phyloP scores from a whole-genome alignment of 2,113 vertebrate species.

The Phaetusa simplex region DNA sequence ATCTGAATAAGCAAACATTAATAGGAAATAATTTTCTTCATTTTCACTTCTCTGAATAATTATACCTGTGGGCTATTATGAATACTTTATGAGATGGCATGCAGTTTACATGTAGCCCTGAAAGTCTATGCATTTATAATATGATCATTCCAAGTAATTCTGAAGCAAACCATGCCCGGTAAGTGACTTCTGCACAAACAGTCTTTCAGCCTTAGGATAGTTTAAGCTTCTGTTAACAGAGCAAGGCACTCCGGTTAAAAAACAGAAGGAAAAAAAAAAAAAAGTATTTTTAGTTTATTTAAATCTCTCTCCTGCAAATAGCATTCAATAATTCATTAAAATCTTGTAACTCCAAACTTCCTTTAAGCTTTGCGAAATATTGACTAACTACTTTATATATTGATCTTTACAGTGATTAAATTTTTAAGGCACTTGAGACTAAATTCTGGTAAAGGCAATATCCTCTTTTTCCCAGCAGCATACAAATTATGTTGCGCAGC shows the following conservation, averaged over 20 bases:
- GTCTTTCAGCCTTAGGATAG: constrained; percentile 53
- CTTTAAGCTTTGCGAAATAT: constrained; percentile 57
- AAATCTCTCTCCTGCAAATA: constrained; percentile 58
- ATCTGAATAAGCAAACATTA: constrained; percentile 90
- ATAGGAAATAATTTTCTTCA: constrained; percentile 92
- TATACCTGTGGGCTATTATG: constrained; percentile 87
- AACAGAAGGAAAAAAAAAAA: neutral
- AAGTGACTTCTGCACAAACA: constrained; percentile 88
- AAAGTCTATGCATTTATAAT: constrained; percentile 87
- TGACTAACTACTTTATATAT: constrained; percentile 58
- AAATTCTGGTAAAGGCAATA: constrained; percentile 22
- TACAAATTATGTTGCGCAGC: neutral
- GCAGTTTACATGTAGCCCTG: constrained; percentile 86
- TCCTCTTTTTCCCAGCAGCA: neutral
- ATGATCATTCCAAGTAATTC: constrained; percentile 82
- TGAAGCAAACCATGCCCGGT: constrained; percentile 78
- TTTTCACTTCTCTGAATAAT: constrained; percentile 91
- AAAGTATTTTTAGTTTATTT: constrained; percentile 56
- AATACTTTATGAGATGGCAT: constrained; percentile 91
- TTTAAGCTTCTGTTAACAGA: neutral
- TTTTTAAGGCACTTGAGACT: constrained; percentile 49
- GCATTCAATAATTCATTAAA: constrained; percentile 75
- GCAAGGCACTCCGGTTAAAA: neutral
- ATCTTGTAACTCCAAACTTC: constrained; percentile 63
- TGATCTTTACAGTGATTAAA: constrained; percentile 60